phyloP scores from a whole-genome alignment of 2,113 vertebrate species.

The western clawed frog (Xenopus tropicalis) region UCB_Xtro_10.0 CM004446.2:60622001-60622500 shows the following conservation, averaged over 20 bases:
- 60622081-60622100: conserved; percentile 51
- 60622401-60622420: too few relatives aligned
- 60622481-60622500: too few relatives aligned
- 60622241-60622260: neutral
- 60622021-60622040: conserved; percentile 41
- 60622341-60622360: too few relatives aligned
- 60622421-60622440: too few relatives aligned
- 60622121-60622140: conserved; percentile 42
- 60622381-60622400: too few relatives aligned
- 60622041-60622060: conserved; percentile 52
- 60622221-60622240: neutral
- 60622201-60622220: conserved; percentile 3
- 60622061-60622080: conserved; percentile 55
- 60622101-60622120: conserved; percentile 41
- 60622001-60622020: neutral
- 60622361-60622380: too few relatives aligned
- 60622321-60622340: too few relatives aligned
- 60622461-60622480: too few relatives aligned
- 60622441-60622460: too few relatives aligned
- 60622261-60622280: too few relatives aligned
- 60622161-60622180: conserved; percentile 37
- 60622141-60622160: conserved; percentile 20
- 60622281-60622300: too few relatives aligned
- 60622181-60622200: conserved; percentile 28
- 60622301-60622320: too few relatives aligned